Evolutionary conservation across 2,797 vertebrate genomes (phyloP), one percentile per base, ranked within the genome.

Genomic region (Rhinella marina): DNA sequence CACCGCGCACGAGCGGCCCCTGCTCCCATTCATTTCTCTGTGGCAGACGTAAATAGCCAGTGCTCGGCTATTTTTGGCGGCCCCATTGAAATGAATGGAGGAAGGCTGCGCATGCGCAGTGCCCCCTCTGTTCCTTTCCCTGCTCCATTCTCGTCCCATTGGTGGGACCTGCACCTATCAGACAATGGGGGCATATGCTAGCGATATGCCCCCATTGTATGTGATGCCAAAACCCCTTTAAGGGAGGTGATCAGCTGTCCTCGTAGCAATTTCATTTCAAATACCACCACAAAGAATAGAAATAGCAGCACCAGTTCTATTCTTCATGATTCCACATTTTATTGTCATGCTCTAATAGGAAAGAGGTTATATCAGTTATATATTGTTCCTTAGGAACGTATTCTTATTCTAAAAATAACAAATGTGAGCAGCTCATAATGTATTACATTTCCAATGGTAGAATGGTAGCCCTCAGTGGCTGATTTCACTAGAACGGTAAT

Each of bases 331-430:
- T 72, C 16, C 29, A 32, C 29, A 72, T 48, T 48, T 19, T 48
- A 48, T 73, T 48, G 19, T 48, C 23, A n/a, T 76, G 48, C 12
- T n/a, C 4, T 76, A 19, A 48, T 73, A 73, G 21, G 52, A 50
- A 48, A 13, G 2, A 16, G 13, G 14, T 70, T 41, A 78, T 57
- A 73, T 57, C 59, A 10, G 14, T 73, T 32, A 29, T 83, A n/a
- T 76, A 61, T 75, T 84, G 52, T 12, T 62, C 29, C 13, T 70
- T 84, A 50, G 17, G 21, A 84, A 50, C 21, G 12, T 23, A 25
- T 84, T 56, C 11, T 32, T 57, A 59, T 59, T 48, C 70, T 84
- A 61, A 41, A 70, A 59, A 61, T 75, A 84, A 11, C n/a, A 50
- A 52, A 68, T 7, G 57, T 57, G 11, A 41, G 41, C 9, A 32